Base-by-base conservation (phyloP, 2,888 invertebrate species). In the Drosophila neotestacea region DNA sequence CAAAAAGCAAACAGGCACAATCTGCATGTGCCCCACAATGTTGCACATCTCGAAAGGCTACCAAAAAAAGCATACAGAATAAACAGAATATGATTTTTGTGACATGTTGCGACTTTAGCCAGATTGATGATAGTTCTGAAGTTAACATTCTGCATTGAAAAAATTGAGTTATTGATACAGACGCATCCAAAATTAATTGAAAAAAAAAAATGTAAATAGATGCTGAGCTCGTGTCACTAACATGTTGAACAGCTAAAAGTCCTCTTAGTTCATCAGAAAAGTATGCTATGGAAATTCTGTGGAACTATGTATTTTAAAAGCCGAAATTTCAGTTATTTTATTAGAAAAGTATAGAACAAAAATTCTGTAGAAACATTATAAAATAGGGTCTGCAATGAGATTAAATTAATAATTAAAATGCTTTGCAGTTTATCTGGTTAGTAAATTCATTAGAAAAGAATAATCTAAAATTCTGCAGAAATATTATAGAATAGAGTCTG, bases 61-160 rank as follows among this genome's bases (percentile, higher is more conserved):
- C 52, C 11, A 39, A 32, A 16, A 22, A 42, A 39, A 39, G 32
- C 6, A 32, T 3, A 13, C 3, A 5, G 11, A 39, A 34, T 22
- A 30, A 30, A 44, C 11, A 38, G 44, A 51, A 70, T 76, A 77
- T 76, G 73, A 65, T 56, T 62, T 60, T 52, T 52, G 59, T 10
- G 55, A 52, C 61, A 55, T 61, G 68, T 55, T 68, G 58, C 65
- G 65, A 65, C 62, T 73, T 41, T 46, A 44, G 59, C 51, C 73
- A 78, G 78, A 66, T 78, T 78, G 76, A 73, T 73, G 76, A 69
- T 73, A 76, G 65, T 56, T 78, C 48, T 55, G 6, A 59, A 69
- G 54, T 62, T 46, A 64, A 59, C 58, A 58, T 48, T 54, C 46
- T 54, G 47, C 6, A 47, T n/a, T 62, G 39, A 42, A 34, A 42